Evolutionary conservation across 1,140 invertebrate genomes (phyloP).

Genomic region (Brachionus manjavacas): DNA sequence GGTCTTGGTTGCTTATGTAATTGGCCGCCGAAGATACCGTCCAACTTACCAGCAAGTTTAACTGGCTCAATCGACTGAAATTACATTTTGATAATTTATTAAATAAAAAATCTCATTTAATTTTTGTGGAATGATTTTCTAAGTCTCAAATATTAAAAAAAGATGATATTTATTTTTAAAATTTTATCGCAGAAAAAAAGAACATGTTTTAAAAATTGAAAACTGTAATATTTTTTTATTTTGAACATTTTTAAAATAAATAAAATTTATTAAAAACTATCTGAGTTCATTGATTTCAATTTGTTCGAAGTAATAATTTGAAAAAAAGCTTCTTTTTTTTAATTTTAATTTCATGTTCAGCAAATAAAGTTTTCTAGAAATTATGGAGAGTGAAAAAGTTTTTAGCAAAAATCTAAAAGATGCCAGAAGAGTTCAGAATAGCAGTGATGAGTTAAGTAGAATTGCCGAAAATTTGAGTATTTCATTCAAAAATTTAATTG

Average conservation of each 20-base stretch:
- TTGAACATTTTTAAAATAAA: not conserved
- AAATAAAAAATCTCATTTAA: not conserved
- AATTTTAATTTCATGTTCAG: not conserved
- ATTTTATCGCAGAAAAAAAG: not conserved
- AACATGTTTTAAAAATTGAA: not conserved
- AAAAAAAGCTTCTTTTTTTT: not conserved
- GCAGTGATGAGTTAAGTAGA: not conserved
- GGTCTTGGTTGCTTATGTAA: conserved; percentile 82
- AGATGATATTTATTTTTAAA: not conserved
- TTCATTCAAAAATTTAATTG: conserved; percentile 1
- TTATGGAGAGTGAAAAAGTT: not conserved
- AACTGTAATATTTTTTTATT: conserved; percentile 2
- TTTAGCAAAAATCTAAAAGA: not conserved
- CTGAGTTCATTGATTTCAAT: not conserved
- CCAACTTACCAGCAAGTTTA: conserved; percentile 35
- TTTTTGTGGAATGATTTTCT: not conserved
- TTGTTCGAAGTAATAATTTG: conserved; percentile 28
- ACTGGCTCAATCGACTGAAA: not conserved
- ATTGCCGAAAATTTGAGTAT: not conserved
- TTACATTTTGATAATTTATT: not conserved
- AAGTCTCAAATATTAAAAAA: not conserved
- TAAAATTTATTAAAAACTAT: not conserved
- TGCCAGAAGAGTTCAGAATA: not conserved
- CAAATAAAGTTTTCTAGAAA: not conserved
- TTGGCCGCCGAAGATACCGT: conserved; percentile 67